phyloP scores from a whole-genome alignment of 1,140 invertebrate species.

The Brachionus plicatilis region DNA sequence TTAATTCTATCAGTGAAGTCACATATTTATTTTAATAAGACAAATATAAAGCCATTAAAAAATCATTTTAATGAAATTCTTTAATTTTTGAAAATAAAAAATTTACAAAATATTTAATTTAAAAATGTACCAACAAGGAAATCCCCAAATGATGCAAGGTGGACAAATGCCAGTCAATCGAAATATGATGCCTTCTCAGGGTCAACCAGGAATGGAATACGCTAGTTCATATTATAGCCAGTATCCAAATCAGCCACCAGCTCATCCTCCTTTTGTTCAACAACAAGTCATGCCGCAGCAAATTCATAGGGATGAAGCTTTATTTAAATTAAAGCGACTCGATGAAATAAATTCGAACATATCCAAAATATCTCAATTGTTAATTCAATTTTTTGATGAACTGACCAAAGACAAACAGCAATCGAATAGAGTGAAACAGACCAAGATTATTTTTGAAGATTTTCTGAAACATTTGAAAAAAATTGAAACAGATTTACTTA shows the following conservation, averaged over 20 bases:
- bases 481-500: not conserved
- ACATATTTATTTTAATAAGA: too few species aligned
- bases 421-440: constrained; percentile 29
- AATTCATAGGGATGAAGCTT: constrained; percentile 4
- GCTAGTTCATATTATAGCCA: not conserved
- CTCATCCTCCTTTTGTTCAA: not conserved
- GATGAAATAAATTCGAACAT: constrained; percentile 36
- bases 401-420: constrained; percentile 33
- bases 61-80: not conserved
- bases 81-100: too few species aligned
- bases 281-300: constrained; percentile 15
- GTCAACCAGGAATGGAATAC: not conserved
- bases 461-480: constrained; percentile 36
- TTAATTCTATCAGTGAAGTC: too few species aligned
- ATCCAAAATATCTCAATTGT: not conserved
- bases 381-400: constrained; percentile 38
- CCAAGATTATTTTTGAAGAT: constrained; percentile 33
- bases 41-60: not conserved
- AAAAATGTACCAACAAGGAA: not conserved
- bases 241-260: not conserved
- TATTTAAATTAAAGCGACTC: constrained; percentile 11
- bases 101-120: not conserved
- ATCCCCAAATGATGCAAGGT: constrained; percentile 29
- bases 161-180: not conserved
- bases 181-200: not conserved